Percentiles rank a stretch among this genome's conserved stretches.
Conservation (phyloP, 2,888 invertebrate genomes). For the Chrysolina oricalcia region DNA sequence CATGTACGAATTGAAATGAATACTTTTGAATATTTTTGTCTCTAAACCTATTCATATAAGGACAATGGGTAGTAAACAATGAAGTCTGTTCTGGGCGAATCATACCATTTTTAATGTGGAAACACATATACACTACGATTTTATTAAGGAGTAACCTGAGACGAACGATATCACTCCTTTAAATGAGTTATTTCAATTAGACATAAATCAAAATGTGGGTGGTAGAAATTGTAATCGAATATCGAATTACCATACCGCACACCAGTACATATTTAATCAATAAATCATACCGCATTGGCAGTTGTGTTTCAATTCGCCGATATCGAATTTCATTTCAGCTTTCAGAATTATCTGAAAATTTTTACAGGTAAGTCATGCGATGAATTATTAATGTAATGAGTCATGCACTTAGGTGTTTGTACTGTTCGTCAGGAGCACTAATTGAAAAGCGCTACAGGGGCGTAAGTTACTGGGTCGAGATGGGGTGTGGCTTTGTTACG, state of each 20-base stretch:
- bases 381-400: conserved; percentile 11
- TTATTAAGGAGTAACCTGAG: conserved; percentile 13
- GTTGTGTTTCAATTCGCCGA: conserved; percentile 18
- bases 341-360: conserved; percentile 12
- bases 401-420: conserved; percentile 13
- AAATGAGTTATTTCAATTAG: conserved; percentile 21
- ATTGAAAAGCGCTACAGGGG: conserved; percentile 18
- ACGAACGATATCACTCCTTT: conserved; percentile 7
- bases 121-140: conserved; percentile 1
- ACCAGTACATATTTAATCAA: conserved; percentile 14
- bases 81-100: background rate
- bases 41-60: too few species aligned
- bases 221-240: conserved; percentile 23
- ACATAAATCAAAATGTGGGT: conserved; percentile 24
- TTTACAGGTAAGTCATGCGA: conserved; percentile 9
- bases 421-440: conserved; percentile 8
- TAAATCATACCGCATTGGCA: conserved; percentile 16
- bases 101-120: background rate
- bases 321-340: conserved; percentile 21
- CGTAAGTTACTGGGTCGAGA: background rate
- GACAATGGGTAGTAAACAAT: too few species aligned
- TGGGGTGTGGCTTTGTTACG: background rate
- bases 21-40: too few species aligned
- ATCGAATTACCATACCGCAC: conserved; percentile 21
- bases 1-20: too few species aligned